Evolutionary conservation across 2,113 vertebrate species (phyloP), one percentile per base, ranked within the genome.

Genomic region (Saguinus midas): DNA sequence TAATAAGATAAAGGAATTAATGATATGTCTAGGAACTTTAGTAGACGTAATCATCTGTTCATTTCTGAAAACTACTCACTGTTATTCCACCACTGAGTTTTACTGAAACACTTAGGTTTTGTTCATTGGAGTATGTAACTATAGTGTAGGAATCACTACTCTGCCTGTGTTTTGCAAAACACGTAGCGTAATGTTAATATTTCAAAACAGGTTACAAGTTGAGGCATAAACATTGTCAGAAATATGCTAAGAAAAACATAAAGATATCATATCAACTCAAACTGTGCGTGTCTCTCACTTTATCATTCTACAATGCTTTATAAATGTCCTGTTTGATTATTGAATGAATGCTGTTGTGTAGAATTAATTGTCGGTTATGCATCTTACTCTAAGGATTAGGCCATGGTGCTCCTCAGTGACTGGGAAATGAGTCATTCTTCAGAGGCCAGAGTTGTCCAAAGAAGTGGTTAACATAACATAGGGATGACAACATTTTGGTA

Each of bases 331-430:
- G 23, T 48, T 68, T 37, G 27, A 1, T 55, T 57, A 43, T 25
- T 66, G 72, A 83, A 52, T 27, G 21, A 40, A 23, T 43, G 18
- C 7, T 6, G 3, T 2, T 58, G 3, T n/a, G 21, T 52, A 57
- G 37, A 87, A 58, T 8, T 21, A 37, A 37, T 14, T 37, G 12
- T n/a, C 11, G 12, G 3, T 43, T 61, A 13, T 5, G 23, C 7
- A 17, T 61, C 6, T 52, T 25, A 78, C 40, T 43, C 20, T 16
- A 35, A 85, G 68, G 75, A 75, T 57, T 8, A 43, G 75, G 5
- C 9, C 13, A 2, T 18, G 0, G 12, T 45, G 0, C 12, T 50
- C 35, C 66, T 48, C 21, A 1, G 2, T 20, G 40, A 14, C 55
- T 25, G 1, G 12, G 27, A 55, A 32, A 1, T 3, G 12, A 68